phyloP scores from a whole-genome alignment of 2,797 vertebrate species.

The Molossus molossus region DNA sequence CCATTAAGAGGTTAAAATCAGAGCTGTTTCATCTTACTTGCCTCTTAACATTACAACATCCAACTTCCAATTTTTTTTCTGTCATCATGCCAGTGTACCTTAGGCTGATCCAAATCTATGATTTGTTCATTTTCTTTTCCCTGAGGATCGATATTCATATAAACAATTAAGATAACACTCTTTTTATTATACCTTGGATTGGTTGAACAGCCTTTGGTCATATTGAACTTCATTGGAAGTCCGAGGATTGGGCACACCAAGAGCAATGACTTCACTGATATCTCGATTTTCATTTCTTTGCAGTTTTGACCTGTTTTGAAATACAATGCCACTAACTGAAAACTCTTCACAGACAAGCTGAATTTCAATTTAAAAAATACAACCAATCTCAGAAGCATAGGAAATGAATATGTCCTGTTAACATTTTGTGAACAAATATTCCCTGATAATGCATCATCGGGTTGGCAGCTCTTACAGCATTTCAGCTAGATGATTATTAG shows the following conservation, averaged over 20 bases:
- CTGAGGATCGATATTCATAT: neutral
- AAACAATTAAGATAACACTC: neutral
- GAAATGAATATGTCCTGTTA: conserved; percentile 49
- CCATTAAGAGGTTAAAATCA: conserved; percentile 36
- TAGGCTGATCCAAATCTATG: conserved; percentile 23
- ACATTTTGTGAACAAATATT: neutral
- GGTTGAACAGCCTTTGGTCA: conserved; percentile 98
- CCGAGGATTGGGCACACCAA: conserved; percentile 96
- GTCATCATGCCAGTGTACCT: neutral
- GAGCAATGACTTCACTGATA: conserved; percentile 97
- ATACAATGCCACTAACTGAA: conserved; percentile 27
- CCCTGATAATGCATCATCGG: neutral
- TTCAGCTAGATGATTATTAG: conserved; percentile 37
- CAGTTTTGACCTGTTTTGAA: conserved; percentile 94
- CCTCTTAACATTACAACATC: conserved; percentile 15
- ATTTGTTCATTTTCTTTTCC: neutral
- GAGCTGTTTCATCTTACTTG: neutral
- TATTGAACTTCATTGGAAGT: conserved; percentile 95
- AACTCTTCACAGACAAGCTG: conserved; percentile 54
- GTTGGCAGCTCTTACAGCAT: neutral
- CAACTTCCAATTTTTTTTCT: conserved; percentile 23
- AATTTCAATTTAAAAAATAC: conserved; percentile 63
- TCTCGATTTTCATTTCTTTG: conserved; percentile 98
- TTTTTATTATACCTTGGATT: conserved; percentile 93
- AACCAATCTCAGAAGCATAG: conserved; percentile 60